These are phyloP conservation scores for Aspiorhynchus laticeps DNA, from an alignment of 2,113 vertebrate species.

Conservation along the genomic window DNA sequence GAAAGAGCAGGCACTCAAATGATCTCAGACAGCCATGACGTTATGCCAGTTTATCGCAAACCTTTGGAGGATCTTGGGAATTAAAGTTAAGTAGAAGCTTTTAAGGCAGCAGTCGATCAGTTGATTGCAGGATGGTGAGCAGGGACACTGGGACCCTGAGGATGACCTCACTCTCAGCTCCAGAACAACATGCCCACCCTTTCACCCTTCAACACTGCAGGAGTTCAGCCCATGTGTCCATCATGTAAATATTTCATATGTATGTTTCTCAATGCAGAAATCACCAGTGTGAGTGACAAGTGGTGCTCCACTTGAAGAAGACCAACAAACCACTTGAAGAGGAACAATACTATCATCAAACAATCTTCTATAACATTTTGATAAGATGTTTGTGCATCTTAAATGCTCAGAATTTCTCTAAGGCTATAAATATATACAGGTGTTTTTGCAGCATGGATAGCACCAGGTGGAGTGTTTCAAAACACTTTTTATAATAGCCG, in stretches of 20 bases:
- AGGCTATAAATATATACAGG: constrained; percentile 27
- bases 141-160: constrained; percentile 47
- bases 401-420: constrained; percentile 1
- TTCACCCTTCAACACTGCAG: not conserved
- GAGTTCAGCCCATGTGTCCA: constrained; percentile 19
- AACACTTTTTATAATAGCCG: constrained; percentile 2
- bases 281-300: constrained; percentile 13
- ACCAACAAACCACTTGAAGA: not conserved
- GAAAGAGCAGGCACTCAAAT: not conserved
- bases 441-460: constrained; percentile 7
- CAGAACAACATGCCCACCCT: constrained; percentile 23
- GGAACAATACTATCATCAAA: not conserved
- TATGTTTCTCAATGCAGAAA: constrained; percentile 2
- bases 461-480: constrained; percentile 23
- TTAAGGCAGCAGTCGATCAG: constrained; percentile 46
- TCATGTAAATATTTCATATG: constrained; percentile 40
- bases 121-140: constrained; percentile 50
- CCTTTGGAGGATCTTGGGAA: constrained; percentile 31
- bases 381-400: constrained; percentile 26
- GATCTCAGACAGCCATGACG: not conserved
- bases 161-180: constrained; percentile 52
- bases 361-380: not conserved
- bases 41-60: constrained; percentile 19
- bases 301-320: not conserved
- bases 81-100: constrained; percentile 40